Evolutionary conservation across 2,797 vertebrate species (phyloP).

Genomic region (Gymnoscopelus microlampas): DNA sequence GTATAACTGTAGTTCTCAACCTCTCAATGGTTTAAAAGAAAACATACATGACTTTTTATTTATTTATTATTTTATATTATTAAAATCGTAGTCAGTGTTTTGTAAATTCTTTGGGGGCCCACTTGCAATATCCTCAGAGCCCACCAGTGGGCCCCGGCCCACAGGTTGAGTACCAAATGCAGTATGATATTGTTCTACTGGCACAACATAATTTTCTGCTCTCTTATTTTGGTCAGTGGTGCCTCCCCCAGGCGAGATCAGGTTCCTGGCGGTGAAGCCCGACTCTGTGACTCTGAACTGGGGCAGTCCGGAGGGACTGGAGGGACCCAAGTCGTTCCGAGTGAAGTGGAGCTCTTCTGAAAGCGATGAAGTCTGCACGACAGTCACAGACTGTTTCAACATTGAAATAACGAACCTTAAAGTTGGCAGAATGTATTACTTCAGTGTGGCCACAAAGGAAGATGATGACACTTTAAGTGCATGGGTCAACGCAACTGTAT

Average conservation of each 20-base stretch:
- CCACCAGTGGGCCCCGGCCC: too few species aligned
- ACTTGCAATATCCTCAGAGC: too few species aligned
- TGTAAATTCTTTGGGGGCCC: too few species aligned
- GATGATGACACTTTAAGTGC: constrained; percentile 26
- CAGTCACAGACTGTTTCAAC: constrained; percentile 13
- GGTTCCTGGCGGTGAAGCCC: constrained; percentile 28
- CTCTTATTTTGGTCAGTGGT: constrained; percentile 34
- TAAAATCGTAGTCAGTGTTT: too few species aligned
- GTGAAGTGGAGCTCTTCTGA: background rate
- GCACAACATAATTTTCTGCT: background rate
- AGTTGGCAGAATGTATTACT: constrained; percentile 24
- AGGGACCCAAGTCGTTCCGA: constrained; percentile 16
- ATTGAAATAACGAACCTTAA: constrained; percentile 40
- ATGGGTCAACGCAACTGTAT: constrained; percentile 9
- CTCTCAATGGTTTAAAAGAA: too few species aligned
- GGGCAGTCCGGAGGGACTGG: background rate
- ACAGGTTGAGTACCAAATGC: too few species aligned
- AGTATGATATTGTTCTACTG: background rate
- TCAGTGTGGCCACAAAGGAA: constrained; percentile 38
- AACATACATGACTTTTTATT: too few species aligned
- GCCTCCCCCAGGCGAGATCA: constrained; percentile 58
- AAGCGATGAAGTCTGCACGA: background rate
- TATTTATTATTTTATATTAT: too few species aligned
- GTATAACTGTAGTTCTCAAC: too few species aligned
- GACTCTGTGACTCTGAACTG: constrained; percentile 25